A percentile compares a stretch with the other conserved stretches of the same genome.
Conservation (phyloP, 2,113 vertebrate species). For the Oophaga pumilio region DNA sequence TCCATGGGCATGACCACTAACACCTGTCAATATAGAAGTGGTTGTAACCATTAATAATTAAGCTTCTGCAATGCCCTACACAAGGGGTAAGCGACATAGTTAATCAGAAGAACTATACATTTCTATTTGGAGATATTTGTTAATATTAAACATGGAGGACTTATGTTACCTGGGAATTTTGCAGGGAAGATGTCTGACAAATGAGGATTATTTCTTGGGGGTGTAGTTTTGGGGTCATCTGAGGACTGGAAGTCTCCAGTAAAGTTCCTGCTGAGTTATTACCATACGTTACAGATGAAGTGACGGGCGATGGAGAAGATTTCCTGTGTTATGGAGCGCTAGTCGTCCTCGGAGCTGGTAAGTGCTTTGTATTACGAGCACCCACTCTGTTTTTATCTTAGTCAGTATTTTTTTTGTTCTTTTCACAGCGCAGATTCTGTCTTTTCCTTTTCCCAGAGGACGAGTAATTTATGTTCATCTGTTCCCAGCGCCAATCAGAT, state of each 20-base stretch:
- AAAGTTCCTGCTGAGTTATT: neutral
- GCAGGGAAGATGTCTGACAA: too few relatives aligned
- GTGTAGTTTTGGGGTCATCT: neutral
- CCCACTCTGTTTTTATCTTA: constrained; percentile 6
- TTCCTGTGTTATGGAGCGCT: neutral
- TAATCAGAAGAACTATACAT: too few relatives aligned
- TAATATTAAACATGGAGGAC: too few relatives aligned
- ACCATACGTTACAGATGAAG: neutral
- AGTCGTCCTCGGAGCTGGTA: neutral
- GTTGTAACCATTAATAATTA: too few relatives aligned
- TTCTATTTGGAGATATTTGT: too few relatives aligned
- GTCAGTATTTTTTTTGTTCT: neutral
- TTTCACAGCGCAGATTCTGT: neutral
- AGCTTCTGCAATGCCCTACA: too few relatives aligned
- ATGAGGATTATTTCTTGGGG: too few relatives aligned
- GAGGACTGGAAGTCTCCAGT: neutral
- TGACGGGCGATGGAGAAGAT: neutral
- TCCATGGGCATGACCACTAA: too few relatives aligned
- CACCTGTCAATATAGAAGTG: too few relatives aligned
- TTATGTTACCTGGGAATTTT: neutral
- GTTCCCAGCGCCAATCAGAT: neutral
- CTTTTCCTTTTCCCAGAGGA: neutral
- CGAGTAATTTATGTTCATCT: constrained; percentile 23
- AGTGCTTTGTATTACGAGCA: constrained; percentile 7
- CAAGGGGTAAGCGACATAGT: too few relatives aligned